Base-by-base conservation (phyloP, 2,797 vertebrate species). In the Pseudochaenichthys georgianus region DNA sequence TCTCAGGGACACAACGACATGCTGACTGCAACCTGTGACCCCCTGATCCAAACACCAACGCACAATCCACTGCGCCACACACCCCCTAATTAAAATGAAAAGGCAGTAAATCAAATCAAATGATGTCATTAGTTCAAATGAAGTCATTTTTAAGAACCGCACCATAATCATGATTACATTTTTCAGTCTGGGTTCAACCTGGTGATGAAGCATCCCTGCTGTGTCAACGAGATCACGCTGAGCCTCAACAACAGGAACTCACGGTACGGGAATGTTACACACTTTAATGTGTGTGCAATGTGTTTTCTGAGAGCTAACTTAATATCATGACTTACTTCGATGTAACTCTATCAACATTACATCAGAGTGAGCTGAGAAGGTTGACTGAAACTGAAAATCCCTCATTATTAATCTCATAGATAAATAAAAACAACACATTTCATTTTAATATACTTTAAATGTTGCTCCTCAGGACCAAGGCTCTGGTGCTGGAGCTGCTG, bases 171-270 rank as follows among this genome's bases (percentile, higher is more conserved):
- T 38, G 34, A 38, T 8, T 5, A 15, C 16, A 15, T 34, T 34
- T 31, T 12, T 45, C 69, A 98, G 97, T 96, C 96, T 7, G 98
- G 98, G 48, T 99, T 99, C 89, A 98, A 95, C 93, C 95, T 96
- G 78, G 97, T 99, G 89, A 98, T 99, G 97, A 96, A 94, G 74
- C 97, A 99, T 73, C 94, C 96, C 0, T 93, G 94, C 77, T 99
- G 98, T 2, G 97, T 99, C 86, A 99, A 98, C 0, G 96, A 98
- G 94, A 98, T 99, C 89, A 96, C 97, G 0, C 93, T 98, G 61
- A 97, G 98, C 89, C 96, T 99, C 82, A 98, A 97, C 89, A 96
- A 97, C 89, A 97, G 94, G 77, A 98, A 88, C 13, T 93, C 96
- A 31, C 96, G 97, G 97, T 97, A 72, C 88, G 73, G 13, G 0